A percentile compares a stretch with the other conserved stretches of the same genome.
Conservation (phyloP, 2,888 invertebrate species). For the Phymatocera aterrima region DNA sequence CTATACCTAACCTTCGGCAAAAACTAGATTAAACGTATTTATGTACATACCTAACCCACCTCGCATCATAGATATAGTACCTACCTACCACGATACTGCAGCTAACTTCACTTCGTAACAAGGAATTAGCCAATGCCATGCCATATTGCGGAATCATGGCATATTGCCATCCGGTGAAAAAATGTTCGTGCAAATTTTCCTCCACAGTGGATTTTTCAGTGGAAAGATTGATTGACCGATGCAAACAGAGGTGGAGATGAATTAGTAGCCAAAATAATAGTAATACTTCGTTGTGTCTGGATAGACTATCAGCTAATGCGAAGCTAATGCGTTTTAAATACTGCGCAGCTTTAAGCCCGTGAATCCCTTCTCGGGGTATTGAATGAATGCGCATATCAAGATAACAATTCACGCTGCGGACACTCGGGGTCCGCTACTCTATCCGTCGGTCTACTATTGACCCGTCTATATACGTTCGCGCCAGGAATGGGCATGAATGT, state of each 20-base stretch:
- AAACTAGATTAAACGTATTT: constrained; percentile 62
- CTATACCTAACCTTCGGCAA: constrained; percentile 48
- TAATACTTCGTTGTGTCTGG: not conserved
- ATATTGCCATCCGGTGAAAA: no score
- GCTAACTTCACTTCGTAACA: not conserved
- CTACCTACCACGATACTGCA: no score
- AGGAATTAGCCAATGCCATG: not conserved
- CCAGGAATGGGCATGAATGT: not conserved
- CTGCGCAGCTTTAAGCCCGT: not conserved
- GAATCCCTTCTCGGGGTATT: constrained; percentile 2
- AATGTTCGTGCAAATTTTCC: no score
- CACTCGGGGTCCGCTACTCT: no score
- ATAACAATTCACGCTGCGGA: constrained; percentile 26
- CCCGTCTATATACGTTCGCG: not conserved
- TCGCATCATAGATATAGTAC: not conserved
- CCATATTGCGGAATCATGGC: not conserved
- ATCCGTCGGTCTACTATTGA: constrained; percentile 5
- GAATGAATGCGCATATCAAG: constrained; percentile 6
- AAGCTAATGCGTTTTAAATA: not conserved
- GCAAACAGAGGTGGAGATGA: not conserved
- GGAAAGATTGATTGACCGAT: not conserved
- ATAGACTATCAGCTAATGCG: no score
- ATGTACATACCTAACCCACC: constrained; percentile 51
- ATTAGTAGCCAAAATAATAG: not conserved
- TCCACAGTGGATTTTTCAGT: no score